Base-by-base conservation (phyloP, 2,113 vertebrate genomes). In the Solea senegalensis region DNA sequence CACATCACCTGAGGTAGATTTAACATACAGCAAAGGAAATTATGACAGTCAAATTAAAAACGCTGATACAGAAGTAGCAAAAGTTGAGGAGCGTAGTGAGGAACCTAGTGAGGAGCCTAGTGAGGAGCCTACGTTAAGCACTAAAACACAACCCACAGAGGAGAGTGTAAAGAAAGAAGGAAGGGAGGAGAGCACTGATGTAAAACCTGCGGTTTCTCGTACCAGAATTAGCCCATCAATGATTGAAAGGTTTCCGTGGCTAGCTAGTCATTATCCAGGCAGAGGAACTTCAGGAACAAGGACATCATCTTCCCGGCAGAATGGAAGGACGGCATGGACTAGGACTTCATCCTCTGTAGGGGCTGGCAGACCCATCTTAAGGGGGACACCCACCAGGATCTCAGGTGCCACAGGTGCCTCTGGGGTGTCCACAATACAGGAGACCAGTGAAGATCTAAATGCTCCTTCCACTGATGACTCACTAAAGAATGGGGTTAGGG, bases 271-370 rank as follows among this genome's bases (percentile, higher is more conserved):
- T 39, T 86, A 87, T 66, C 86, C 85, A 15, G 76, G 70, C 16
- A 78, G 72, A 67, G 82, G 82, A 15, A 40, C 66, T 60, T 45
- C 60, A 56, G 69, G 64, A 14, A 44, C 76, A 1, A 83, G 82
- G 58, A 1, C 41, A 0, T 65, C 84, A 65, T 72, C 68, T 28
- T 9, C 84, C 27, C 89, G 88, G 16, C 82, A 82, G 48, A 86
- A 88, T 44, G 82, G 81, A 2, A 86, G 82, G 59, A 68, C 65
- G n/a, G 80, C 89, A 3, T 74, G 45, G 66, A 86, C 81, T 16
- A 88, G 90, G 65, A 61, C 83, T 1, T 91, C 88, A 27, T 90
- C 92, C 9, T 91, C 92, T 7, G 60, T 91, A 0, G 92, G 86
- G 41, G 88, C 87, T 40, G 80, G 77, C 2, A 86, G 80, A 65